Conservation (phyloP, 2,113 vertebrate species). For the Quiscalus mexicanus region DNA sequence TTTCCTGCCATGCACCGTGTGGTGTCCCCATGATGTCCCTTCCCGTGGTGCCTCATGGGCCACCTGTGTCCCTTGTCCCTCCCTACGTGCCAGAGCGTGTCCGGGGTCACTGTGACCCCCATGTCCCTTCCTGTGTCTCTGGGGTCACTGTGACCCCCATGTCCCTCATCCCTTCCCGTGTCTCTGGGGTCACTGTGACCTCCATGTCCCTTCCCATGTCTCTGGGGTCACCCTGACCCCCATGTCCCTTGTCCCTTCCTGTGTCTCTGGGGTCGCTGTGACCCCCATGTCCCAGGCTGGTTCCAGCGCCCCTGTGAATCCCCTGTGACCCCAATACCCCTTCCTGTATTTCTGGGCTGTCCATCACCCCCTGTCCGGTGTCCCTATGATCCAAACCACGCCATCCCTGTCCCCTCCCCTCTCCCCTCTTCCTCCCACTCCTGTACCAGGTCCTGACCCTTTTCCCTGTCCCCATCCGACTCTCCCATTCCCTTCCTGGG, state of each 20-base stretch:
- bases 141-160: accelerated
- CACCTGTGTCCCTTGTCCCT: neutral
- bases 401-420: neutral
- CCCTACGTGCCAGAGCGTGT: accelerated
- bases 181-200: accelerated
- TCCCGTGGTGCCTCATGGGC: accelerated
- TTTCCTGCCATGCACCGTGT: accelerated
- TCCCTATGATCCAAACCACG: accelerated
- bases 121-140: accelerated
- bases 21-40: neutral
- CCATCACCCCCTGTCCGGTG: accelerated
- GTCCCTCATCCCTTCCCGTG: accelerated
- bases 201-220: accelerated
- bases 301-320: neutral
- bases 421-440: neutral
- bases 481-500: neutral
- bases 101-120: neutral
- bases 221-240: accelerated
- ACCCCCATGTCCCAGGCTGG: neutral
- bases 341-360: accelerated
- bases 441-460: no score
- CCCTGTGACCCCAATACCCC: neutral
- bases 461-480: no score
- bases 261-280: accelerated
- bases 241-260: neutral